Evolutionary conservation across 2,797 vertebrate genomes (phyloP).

Genomic region (Oreochromis mossambicus): DNA sequence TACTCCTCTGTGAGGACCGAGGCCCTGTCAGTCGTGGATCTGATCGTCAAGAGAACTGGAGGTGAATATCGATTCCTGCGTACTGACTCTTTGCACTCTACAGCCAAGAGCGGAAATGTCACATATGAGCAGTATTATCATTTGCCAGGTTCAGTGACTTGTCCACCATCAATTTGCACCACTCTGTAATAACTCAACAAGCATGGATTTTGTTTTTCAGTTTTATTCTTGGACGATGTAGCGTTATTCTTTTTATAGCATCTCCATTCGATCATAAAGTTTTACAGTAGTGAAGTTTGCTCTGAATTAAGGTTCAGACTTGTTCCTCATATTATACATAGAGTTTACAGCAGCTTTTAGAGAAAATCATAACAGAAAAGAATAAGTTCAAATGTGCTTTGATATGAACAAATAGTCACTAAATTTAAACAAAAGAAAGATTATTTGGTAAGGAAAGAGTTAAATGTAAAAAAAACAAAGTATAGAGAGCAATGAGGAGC

Average conservation of each 20-base stretch:
- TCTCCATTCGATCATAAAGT: background rate
- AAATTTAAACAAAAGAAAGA: background rate
- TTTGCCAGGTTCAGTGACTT: too few relatives aligned
- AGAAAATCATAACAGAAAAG: background rate
- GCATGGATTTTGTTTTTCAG: background rate
- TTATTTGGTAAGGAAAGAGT: background rate
- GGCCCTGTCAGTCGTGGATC: constrained; percentile 90
- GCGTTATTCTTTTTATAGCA: background rate
- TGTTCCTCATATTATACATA: background rate
- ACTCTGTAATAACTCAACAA: background rate
- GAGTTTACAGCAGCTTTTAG: background rate
- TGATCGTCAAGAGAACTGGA: constrained; percentile 88
- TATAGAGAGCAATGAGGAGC: background rate
- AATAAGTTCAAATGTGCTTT: background rate
- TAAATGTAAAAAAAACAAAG: background rate
- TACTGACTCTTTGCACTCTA: background rate
- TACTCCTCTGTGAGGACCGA: constrained; percentile 96
- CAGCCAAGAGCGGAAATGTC: too few relatives aligned
- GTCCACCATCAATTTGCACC: background rate
- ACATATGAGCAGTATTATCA: too few relatives aligned
- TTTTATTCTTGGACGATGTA: background rate
- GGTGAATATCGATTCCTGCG: constrained; percentile 67
- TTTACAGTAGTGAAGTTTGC: background rate
- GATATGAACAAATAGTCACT: background rate
- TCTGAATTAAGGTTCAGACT: background rate